Base-by-base conservation (phyloP, 2,888 invertebrate species). In the Lacanobia oleracea region DNA sequence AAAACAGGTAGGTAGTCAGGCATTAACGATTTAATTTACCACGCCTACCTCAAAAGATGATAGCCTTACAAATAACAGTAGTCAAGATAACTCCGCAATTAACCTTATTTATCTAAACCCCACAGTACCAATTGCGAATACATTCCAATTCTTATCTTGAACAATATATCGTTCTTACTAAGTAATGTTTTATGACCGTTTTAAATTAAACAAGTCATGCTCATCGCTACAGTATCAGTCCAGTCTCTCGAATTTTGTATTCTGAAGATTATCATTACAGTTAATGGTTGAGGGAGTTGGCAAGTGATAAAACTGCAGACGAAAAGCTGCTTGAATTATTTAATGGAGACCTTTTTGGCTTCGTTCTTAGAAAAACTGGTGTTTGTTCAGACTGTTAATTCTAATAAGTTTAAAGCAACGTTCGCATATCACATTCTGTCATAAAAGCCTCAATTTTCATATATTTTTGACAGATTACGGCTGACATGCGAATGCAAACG, bases 261-360 rank as follows among this genome's bases (percentile, higher is more conserved):
- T 75, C 81, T 33, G 72, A 75, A 81, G 75, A 74, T 78, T 76
- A 77, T 83, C 72, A 76, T 84, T 72, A 76, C 71, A 57, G 68
- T 77, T 81, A 79, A 85, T 77, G 66, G 75, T 68, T 21, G 12
- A 37, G 74, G 78, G 83, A 83, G 75, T 66, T 73, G 65, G 73
- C 62, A 53, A 77, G 72, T 61, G 68, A 81, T 84, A 82, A 82
- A 81, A 81, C 56, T 72, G 72, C 59, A 74, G 61, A 79, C 53
- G 72, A 67, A 70, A 75, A 71, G 59, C 64, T 69, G 64, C 48
- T 53, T 69, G 56, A 78, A 72, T 78, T 65, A 80, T 84, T 73
- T 64, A 70, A 62, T 68, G 64, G 74, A 48, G 56, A 64, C 21
- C 43, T 57, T 67, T 33, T 64, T 67, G 27, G 18, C 16, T 61